Percentiles rank a stretch among this genome's conserved stretches.
Conservation (phyloP, 1,140 invertebrate genomes). For the Drosophila repletoides region DNA sequence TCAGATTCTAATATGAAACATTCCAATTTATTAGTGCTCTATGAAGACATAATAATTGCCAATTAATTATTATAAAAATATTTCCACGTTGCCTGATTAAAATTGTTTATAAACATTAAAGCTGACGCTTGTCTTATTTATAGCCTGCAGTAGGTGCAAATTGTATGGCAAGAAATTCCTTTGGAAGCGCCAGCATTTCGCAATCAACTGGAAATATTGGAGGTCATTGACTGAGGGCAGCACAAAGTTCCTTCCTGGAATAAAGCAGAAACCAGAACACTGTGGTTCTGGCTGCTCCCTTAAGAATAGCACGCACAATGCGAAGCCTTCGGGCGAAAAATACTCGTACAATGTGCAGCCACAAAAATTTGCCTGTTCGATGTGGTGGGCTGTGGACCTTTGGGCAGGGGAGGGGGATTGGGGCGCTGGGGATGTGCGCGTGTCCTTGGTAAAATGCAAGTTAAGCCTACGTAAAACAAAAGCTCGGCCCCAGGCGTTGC, state of each 20-base stretch:
- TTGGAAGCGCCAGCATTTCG: background rate
- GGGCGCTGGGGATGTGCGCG: background rate
- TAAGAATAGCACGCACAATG: background rate
- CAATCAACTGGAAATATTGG: background rate
- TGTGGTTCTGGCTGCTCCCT: background rate
- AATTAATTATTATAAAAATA: no score
- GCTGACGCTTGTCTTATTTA: no score
- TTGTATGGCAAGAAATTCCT: no score
- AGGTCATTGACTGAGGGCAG: constrained; percentile 24
- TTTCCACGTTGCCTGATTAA: no score
- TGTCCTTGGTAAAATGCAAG: constrained; percentile 61
- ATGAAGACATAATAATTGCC: no score
- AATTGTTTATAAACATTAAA: no score
- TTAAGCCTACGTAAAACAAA: constrained; percentile 48
- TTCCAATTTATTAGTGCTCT: no score
- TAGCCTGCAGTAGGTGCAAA: no score
- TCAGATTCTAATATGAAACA: no score
- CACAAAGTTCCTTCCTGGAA: constrained; percentile 9
- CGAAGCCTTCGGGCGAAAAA: background rate
- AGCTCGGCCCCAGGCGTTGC: constrained; percentile 36
- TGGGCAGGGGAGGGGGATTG: background rate
- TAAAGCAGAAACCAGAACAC: no score
- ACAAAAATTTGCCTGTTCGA: background rate
- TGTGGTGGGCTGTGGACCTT: background rate
- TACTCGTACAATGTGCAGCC: constrained; percentile 23